phyloP scores from a whole-genome alignment of 2,888 invertebrate genomes.

The Orthosia gracilis region DNA sequence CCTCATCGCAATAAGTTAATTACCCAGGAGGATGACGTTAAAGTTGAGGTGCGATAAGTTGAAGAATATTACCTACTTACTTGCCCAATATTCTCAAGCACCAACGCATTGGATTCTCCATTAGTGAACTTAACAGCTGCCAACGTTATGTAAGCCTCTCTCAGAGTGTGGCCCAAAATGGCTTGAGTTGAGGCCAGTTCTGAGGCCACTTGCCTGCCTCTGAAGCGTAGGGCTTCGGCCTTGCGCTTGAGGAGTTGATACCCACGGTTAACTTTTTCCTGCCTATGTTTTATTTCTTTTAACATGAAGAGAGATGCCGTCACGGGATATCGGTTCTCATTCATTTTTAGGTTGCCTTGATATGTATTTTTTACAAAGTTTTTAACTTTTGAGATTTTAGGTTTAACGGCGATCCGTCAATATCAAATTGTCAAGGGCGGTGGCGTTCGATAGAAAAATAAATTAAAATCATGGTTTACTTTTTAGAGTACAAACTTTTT shows the following conservation, averaged over 20 bases:
- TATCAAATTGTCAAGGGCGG: conserved; percentile 8
- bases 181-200: conserved; percentile 83
- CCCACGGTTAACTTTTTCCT: conserved; percentile 83
- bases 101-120: conserved; percentile 87
- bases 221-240: conserved; percentile 83
- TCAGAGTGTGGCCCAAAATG: conserved; percentile 81
- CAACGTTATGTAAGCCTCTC: conserved; percentile 86
- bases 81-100: conserved; percentile 87
- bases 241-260: conserved; percentile 84
- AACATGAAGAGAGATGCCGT: conserved; percentile 87
- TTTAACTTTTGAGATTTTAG: conserved; percentile 8
- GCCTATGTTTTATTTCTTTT: conserved; percentile 85
- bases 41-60: too few relatives aligned
- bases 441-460: conserved; percentile 3
- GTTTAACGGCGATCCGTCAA: conserved; percentile 1
- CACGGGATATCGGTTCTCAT: conserved; percentile 86
- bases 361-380: not conserved
- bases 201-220: conserved; percentile 81
- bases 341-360: conserved; percentile 73
- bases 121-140: conserved; percentile 88
- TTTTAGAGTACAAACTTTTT: conserved; percentile 18
- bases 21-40: too few relatives aligned
- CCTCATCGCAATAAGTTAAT: too few relatives aligned
- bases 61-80: conserved; percentile 71
- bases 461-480: not conserved